Base-by-base conservation (phyloP, 2,797 vertebrate species). In the Xyrichtys novacula region DNA sequence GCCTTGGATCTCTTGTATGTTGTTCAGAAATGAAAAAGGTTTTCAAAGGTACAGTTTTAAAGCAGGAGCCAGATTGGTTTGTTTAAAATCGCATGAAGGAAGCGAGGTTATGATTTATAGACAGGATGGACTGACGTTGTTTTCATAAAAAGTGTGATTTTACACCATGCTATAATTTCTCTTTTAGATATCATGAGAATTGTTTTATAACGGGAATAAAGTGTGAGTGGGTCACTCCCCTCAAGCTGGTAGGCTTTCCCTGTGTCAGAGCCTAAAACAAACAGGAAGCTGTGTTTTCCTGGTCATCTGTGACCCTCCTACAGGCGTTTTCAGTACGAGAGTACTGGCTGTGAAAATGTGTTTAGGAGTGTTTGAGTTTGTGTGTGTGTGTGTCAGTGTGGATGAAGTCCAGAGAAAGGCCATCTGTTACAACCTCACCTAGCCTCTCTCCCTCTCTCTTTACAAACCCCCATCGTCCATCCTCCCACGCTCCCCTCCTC, bases 351-450 rank as follows among this genome's bases (percentile, higher is more conserved):
- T 46, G 43, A 43, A 22, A 22, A 20, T 43, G 42, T 20, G 42
- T 19, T 42, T 19, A 19, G 39, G 7, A 42, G 39, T 3, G 7
- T 8, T 7, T 44, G 43, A 6, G 20, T 44, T 20, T 15, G 23
- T 48, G 46, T 28, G 46, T 48, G 47, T 28, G 46, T 25, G 14
- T 15, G 14, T 10, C 22, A 25, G 23, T 31, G 38, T 83, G 86
- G 84, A 89, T 11, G 12, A 74, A 38, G 76, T 84, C 85, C 87
- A 88, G 69, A 65, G 67, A 77, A 80, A 79, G 77, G 74, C 89
- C 89, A 92, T 90, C 87, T 90, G 89, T 85, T 85, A 59, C 32
- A n/a, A 67, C 85, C 68, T 83, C 77, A 72, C 64, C 72, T 77
- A n/a, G 23, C 42, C 66, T 56, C 54, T 63, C 66, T 38, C 54